Evolutionary conservation across 2,113 vertebrate genomes (phyloP), one percentile per base, ranked within the genome.

Genomic region (Orycteropus afer): DNA sequence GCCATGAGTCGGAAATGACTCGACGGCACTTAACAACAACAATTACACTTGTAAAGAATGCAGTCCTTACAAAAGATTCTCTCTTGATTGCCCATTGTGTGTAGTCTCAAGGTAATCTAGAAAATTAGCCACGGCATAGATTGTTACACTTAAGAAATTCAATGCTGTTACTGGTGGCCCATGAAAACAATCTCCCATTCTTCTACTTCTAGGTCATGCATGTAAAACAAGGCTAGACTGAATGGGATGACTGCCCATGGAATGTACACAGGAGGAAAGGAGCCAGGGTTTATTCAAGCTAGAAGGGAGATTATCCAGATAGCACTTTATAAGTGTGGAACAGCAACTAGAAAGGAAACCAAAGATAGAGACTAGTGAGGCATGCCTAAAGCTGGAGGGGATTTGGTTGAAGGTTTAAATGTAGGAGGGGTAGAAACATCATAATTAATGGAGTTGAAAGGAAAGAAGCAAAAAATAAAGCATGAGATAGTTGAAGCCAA

Each of bases 271-370:
- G 61, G 34, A 95, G 22, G 42, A 81, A 53, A 83, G 40, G 34
- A 94, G 20, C 14, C 45, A 76, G n/a, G 45, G n/a, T 79, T 95
- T 90, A 92, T 65, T 97, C 23, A 90, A 92, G 40, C 40, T 65
- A 83, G 49, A 86, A 95, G 29, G 20, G 71, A 86, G 9, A 32
- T 71, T 77, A 91, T 23, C 32, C 49, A 79, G 42, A 51, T 42
- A 86, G 25, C 8, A 80, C 65, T 95, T 92, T 84, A 78, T 40
- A 81, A 61, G 11, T 83, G 74, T 9, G 37, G 13, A 84, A 42
- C 3, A 84, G 32, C 57, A 86, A 84, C 76, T 87, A 90, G 29
- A 87, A 91, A n/a, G 40, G 29, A 93, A 89, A 65, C 51, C 29
- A 89, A 84, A 12, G 47, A 45, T 14, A 93, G n/a, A 87, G 45